phyloP scores from a whole-genome alignment of 2,888 invertebrate genomes.

The Melanargia galathea region DNA sequence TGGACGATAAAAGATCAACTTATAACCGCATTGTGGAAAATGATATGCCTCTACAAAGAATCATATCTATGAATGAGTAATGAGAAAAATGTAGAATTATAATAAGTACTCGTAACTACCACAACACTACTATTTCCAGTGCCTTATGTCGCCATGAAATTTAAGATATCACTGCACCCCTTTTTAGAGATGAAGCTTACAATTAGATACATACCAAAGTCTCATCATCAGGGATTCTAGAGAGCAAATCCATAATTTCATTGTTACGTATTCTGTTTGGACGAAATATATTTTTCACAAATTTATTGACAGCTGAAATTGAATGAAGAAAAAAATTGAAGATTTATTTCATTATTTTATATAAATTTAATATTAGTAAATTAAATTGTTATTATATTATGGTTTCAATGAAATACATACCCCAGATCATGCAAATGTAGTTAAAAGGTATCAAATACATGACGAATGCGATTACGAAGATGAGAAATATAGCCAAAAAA shows the following conservation, averaged over 20 bases:
- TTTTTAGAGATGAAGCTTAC: no score
- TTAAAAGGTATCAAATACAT: slow-evolving; percentile 93
- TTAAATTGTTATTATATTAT: neutral
- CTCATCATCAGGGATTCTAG: slow-evolving; percentile 96
- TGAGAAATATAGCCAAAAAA: slow-evolving; percentile 90
- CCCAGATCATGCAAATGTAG: slow-evolving; percentile 95
- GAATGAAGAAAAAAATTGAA: neutral
- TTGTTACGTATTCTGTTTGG: slow-evolving; percentile 97
- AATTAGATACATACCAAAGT: slow-evolving; percentile 86
- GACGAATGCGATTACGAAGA: slow-evolving; percentile 87
- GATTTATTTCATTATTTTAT: slow-evolving; percentile 11
- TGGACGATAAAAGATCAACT: no score
- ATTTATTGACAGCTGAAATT: slow-evolving; percentile 88
- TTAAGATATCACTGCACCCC: no score
- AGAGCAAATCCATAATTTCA: slow-evolving; percentile 95
- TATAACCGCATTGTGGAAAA: no score
- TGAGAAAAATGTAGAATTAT: no score
- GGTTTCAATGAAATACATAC: slow-evolving; percentile 63
- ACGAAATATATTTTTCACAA: slow-evolving; percentile 92
- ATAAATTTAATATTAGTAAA: neutral
- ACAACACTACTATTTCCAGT: no score
- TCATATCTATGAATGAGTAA: no score
- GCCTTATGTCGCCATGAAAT: no score
- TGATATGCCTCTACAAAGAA: no score
- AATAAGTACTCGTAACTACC: no score